Evolutionary conservation across 2,888 invertebrate genomes (phyloP).

Genomic region (Enoplolaimus lenunculus): DNA sequence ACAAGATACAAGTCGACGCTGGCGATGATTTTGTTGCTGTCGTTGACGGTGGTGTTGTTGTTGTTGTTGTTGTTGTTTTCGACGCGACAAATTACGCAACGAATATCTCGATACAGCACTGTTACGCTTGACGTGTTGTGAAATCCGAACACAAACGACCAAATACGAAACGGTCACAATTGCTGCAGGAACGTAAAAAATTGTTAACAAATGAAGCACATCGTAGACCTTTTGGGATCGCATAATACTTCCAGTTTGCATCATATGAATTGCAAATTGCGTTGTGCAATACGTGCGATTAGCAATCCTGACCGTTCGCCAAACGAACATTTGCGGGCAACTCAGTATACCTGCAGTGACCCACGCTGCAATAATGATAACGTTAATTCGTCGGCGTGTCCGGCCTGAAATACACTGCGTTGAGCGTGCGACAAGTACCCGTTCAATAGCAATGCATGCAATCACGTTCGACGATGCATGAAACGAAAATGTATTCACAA

Average conservation of each 20-base stretch:
- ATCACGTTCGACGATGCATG: background rate
- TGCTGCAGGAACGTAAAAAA: background rate
- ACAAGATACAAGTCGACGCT: no score
- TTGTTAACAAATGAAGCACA: background rate
- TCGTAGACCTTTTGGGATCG: background rate
- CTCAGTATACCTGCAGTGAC: background rate
- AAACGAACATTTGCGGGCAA: background rate
- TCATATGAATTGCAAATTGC: background rate
- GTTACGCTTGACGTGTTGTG: background rate
- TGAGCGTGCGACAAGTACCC: background rate
- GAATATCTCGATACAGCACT: no score
- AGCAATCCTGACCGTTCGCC: background rate
- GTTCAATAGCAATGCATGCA: background rate
- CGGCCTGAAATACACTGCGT: background rate
- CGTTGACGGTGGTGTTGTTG: background rate
- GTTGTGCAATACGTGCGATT: background rate
- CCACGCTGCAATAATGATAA: background rate
- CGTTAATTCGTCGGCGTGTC: background rate
- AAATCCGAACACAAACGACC: background rate
- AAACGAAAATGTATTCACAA: background rate
- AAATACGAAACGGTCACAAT: background rate
- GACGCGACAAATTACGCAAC: background rate
- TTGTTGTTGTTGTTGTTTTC: background rate
- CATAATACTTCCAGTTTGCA: background rate
- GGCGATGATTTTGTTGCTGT: background rate